Evolutionary conservation across 2,888 invertebrate genomes (phyloP), one percentile per base, ranked within the genome.

Genomic region (Odontocolon sp.): DNA sequence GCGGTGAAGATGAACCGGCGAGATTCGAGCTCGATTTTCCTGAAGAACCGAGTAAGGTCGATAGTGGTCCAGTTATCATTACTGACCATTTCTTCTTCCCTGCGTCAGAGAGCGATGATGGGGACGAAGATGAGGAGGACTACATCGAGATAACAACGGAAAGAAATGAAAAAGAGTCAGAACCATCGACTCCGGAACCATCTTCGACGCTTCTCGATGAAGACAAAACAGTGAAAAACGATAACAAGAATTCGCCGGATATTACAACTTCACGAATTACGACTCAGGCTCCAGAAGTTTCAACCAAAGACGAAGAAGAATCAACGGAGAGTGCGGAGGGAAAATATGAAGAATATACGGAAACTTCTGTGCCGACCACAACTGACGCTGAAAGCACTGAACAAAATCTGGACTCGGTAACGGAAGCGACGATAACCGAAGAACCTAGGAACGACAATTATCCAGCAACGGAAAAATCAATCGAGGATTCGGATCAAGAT

Each of bases 71-170:
- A 0, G 80, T 90, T 2, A 90, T 90, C 28, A 90, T 90, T 31
- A 90, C 90, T 0, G 90, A 90, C 63, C 87, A 90, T 36, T 90
- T 90, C 78, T 90, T 89, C 76, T 86, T 87, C 6, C 90, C 90
- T 0, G 73, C 81, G 5, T 70, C 78, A 0, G 77, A 68, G 1
- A 74, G 81, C 9, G 67, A 79, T 14, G 83, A 84, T 33, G 82
- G 52, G 1, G 78, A 78, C 50, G 26, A 57, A 54, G 63, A 59
- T 56, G 57, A 73, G n/a, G 31, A 71, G 31, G 61, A 59, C 42
- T 45, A 80, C 50, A 38, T 59, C 31, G 72, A 72, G 26, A 52
- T 59, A 3, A 69, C 68, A 9, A 69, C 73, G 2, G 56, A 11
- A 16, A 31, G 11, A 16, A 9, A 40, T 6, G 69, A 73, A 21